A percentile compares a stretch with the other conserved stretches of the same genome.
Evolutionary conservation across 2,888 invertebrate genomes (phyloP).

Genomic region (Plemyria rubiginata): DNA sequence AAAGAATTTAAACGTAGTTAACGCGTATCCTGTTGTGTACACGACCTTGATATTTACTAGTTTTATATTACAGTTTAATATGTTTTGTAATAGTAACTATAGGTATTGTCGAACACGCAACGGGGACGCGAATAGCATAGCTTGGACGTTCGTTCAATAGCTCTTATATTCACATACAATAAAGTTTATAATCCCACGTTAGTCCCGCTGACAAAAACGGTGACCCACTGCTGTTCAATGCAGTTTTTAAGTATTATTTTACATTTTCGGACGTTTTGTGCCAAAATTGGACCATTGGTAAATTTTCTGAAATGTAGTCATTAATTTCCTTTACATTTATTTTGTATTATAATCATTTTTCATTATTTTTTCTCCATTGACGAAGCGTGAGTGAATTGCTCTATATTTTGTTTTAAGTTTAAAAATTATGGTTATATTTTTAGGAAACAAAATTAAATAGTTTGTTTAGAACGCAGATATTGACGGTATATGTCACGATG

Average conservation of each 20-base stretch:
- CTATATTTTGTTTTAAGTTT: conserved; percentile 31
- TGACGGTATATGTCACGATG: conserved; percentile 54
- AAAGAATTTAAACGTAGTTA: conserved; percentile 72
- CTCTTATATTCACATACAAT: conserved; percentile 27
- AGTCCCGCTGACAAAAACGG: conserved; percentile 14
- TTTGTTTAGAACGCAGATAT: conserved; percentile 27
- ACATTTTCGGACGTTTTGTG: conserved; percentile 67
- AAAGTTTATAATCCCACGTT: conserved; percentile 21
- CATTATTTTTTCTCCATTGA: conserved; percentile 48
- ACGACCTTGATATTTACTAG: conserved; percentile 17
- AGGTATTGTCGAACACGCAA: conserved; percentile 20
- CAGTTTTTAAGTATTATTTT: conserved; percentile 68
- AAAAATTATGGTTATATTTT: conserved; percentile 17
- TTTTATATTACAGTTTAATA: conserved; percentile 22
- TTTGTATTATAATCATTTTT: conserved; percentile 44
- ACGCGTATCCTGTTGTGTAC: conserved; percentile 48
- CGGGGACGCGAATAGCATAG: conserved; percentile 32
- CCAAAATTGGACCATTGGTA: conserved; percentile 77
- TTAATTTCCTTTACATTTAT: conserved; percentile 48
- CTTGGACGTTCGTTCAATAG: conserved; percentile 29
- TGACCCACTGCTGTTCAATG: conserved; percentile 18
- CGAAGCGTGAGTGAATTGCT: conserved; percentile 58
- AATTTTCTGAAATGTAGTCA: conserved; percentile 56
- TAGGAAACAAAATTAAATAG: conserved; percentile 15
- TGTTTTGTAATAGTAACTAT: conserved; percentile 20